Evolutionary conservation across 2,888 invertebrate species (phyloP), one percentile per base, ranked within the genome.

Genomic region (Chironomus riparius): DNA sequence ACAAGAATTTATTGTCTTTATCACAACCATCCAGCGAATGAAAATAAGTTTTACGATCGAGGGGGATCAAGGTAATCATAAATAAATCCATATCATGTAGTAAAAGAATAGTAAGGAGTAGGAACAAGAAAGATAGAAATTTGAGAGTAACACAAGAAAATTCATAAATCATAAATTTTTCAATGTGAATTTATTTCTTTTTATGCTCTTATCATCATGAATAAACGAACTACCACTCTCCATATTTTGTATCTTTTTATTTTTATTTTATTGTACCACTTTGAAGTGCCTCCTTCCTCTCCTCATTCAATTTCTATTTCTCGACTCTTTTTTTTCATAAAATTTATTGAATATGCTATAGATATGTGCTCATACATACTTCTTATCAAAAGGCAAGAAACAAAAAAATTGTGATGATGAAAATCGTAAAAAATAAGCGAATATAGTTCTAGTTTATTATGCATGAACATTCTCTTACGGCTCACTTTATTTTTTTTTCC

Each of bases 161-260:
- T 74, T 68, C 74, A 74, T 74, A 74, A 74, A 74, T 74, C 74
- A 74, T 68, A 74, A 74, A 74, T 74, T 74, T 48, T 73, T 62
- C 28, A 73, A 73, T 24, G 21, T 65, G 21, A 73, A 73, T 73
- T 18, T 73, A 73, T 73, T 73, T 50, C 15, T 38, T 73, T 73
- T 73, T 73, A 62, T 73, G 72, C n/a, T 73, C 72, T 73, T 73
- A 73, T 73, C 72, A 73, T 56, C 56, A 56, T 56, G 56, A 56
- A 56, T 56, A 38, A 38, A 56, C 56, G 56, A 56, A 56, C 56
- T 56, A 56, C 56, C 56, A 56, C 15, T 18, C 2, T 56, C 0
- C 28, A 28, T 28, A 7, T 18, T 15, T 38, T 38, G 1, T 38
- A 10, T 38, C 7, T 38, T 10, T 38, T 38, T 38, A 10, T 28